These are phyloP conservation scores for Microctenopoma steveboyesi DNA, from an alignment of 2,797 vertebrate species.

Conservation along the genomic window DNA sequence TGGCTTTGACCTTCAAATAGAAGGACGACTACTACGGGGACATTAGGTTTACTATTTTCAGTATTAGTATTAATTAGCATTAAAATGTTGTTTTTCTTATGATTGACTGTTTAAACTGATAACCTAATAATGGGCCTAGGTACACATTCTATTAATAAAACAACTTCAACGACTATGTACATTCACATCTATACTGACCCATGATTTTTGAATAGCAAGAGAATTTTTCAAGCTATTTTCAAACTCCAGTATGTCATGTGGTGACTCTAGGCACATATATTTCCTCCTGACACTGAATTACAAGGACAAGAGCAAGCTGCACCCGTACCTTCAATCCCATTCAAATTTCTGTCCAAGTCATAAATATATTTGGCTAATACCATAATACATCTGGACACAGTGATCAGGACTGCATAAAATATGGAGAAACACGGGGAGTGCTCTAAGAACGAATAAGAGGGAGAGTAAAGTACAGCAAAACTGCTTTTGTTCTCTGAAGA, in stretches of 20 bases:
- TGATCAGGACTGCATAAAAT: conserved; percentile 21
- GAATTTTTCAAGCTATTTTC: no score
- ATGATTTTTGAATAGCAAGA: no score
- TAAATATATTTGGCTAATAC: conserved; percentile 54
- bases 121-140: no score
- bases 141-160: no score
- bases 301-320: background rate
- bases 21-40: background rate
- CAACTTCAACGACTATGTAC: no score
- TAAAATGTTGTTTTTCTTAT: background rate
- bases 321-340: conserved; percentile 19
- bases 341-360: conserved; percentile 25
- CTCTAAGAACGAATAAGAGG: conserved; percentile 3
- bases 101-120: no score
- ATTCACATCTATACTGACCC: no score
- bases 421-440: conserved; percentile 31
- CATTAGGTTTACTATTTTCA: background rate
- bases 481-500: conserved; percentile 8
- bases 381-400: conserved; percentile 22
- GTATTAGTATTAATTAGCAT: background rate
- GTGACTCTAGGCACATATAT: background rate
- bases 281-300: background rate
- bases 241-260: background rate
- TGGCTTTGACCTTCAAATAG: conserved; percentile 16
- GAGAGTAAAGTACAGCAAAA: conserved; percentile 5